Evolutionary conservation across 2,888 invertebrate genomes (phyloP).

Genomic region (Tridacna crocea): DNA sequence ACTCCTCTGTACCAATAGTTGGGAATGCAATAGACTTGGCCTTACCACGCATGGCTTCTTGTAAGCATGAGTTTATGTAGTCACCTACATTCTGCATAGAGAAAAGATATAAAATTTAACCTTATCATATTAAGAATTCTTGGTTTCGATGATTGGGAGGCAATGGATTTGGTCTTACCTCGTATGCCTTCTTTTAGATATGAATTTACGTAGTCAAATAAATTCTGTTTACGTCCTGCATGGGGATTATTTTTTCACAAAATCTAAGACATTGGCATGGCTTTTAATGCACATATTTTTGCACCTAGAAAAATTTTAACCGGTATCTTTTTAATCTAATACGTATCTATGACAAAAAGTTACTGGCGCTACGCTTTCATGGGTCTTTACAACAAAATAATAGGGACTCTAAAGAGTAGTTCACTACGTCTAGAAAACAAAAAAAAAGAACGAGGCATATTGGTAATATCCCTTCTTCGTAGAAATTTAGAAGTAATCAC

Average conservation of each 20-base stretch:
- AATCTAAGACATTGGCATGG: neutral
- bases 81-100: constrained; percentile 21
- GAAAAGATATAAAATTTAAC: neutral
- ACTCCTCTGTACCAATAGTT: constrained; percentile 45
- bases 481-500: too few relatives aligned
- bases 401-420: too few relatives aligned
- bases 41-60: constrained; percentile 32
- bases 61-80: constrained; percentile 39
- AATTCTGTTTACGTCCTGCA: too few relatives aligned
- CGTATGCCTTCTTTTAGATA: constrained; percentile 39
- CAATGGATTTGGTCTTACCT: constrained; percentile 27
- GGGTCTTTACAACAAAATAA: too few relatives aligned
- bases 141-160: constrained; percentile 48
- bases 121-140: constrained; percentile 24
- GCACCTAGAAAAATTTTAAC: too few relatives aligned
- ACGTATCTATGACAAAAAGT: too few relatives aligned
- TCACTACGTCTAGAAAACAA: too few relatives aligned
- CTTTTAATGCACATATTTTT: too few relatives aligned
- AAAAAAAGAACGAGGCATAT: too few relatives aligned
- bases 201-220: constrained; percentile 27
- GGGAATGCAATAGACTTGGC: constrained; percentile 43
- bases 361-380: too few relatives aligned
- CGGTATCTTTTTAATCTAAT: too few relatives aligned
- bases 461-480: too few relatives aligned
- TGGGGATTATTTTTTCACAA: neutral